Conservation (phyloP, 2,113 vertebrate genomes). For the Anoplopoma fimbria region DNA sequence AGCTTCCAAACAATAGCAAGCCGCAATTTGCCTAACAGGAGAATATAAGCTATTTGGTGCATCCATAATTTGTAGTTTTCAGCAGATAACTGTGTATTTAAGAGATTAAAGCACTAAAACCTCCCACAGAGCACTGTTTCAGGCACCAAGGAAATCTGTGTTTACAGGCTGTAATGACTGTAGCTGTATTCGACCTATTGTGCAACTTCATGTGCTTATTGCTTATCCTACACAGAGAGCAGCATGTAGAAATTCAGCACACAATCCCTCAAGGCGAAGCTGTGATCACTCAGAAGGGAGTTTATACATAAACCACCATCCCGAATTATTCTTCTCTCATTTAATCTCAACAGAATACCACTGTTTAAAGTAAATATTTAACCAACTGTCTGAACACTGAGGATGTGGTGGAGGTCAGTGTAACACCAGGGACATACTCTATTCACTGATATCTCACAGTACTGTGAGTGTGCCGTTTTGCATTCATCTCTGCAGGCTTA, state of each 20-base stretch:
- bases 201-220: constrained; percentile 22
- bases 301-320: constrained; percentile 9
- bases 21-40: constrained; percentile 20
- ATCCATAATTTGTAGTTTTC: constrained; percentile 10
- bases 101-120: constrained; percentile 24
- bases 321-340: constrained; percentile 6
- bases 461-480: neutral
- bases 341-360: constrained; percentile 13
- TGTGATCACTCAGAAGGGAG: constrained; percentile 1
- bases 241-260: constrained; percentile 22
- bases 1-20: constrained; percentile 11
- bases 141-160: constrained; percentile 6
- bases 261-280: neutral
- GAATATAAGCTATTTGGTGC: constrained; percentile 11
- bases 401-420: neutral
- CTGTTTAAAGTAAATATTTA: constrained; percentile 49
- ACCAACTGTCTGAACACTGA: constrained; percentile 6
- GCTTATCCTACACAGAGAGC: neutral
- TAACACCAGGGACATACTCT: neutral
- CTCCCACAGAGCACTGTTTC: neutral
- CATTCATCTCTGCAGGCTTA: neutral
- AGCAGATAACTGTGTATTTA: constrained; percentile 17
- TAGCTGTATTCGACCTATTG: constrained; percentile 24
- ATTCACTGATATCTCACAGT: neutral
- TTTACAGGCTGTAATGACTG: constrained; percentile 24